These are phyloP conservation scores for Cephonodes hylas DNA, from an alignment of 2,888 invertebrate genomes.

Conservation along the genomic window DNA sequence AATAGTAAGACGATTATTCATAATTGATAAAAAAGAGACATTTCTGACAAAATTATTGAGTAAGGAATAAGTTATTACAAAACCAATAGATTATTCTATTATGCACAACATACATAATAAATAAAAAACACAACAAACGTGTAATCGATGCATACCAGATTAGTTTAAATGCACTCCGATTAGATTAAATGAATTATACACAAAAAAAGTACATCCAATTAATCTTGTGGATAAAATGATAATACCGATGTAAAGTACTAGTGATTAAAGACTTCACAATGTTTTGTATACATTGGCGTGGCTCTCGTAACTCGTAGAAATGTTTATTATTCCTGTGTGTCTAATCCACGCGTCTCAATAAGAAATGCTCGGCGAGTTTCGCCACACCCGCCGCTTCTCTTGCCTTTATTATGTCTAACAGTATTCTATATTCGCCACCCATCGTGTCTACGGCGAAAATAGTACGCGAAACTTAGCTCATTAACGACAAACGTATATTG, in stretches of 20 bases:
- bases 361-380: not conserved
- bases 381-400: not conserved
- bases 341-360: not conserved
- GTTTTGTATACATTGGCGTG: not conserved
- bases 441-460: slow-evolving; percentile 4
- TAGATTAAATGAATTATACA: not conserved
- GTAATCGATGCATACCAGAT: too few species aligned
- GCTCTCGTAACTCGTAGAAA: not conserved
- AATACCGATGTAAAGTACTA: not conserved
- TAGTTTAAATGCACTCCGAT: too few species aligned
- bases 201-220: not conserved
- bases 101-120: too few species aligned
- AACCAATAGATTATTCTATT: too few species aligned
- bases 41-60: too few species aligned
- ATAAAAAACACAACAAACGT: too few species aligned
- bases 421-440: slow-evolving; percentile 4
- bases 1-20: not conserved
- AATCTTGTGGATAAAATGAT: not conserved
- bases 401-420: slow-evolving; percentile 10
- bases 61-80: too few species aligned
- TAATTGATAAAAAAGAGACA: not conserved
- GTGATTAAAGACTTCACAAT: not conserved
- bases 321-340: not conserved
- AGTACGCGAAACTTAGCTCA: not conserved
- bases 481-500: not conserved